A percentile compares a stretch with the other conserved stretches of the same genome.
Conservation (phyloP, 2,113 vertebrate genomes). For the Fulica atra region DNA sequence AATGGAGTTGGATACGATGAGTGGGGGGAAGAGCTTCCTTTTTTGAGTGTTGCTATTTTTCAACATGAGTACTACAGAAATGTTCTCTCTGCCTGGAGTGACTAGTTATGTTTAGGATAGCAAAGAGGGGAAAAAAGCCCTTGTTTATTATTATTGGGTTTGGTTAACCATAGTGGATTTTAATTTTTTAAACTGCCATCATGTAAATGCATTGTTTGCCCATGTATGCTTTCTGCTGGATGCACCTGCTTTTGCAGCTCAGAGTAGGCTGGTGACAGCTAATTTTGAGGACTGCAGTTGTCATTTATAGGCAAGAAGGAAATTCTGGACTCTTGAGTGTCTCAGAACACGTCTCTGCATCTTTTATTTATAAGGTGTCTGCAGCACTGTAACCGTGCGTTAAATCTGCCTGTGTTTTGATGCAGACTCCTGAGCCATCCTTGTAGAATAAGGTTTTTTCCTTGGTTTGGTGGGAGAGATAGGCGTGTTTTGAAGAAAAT, state of each 20-base stretch:
- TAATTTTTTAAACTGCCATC: neutral
- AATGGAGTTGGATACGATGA: neutral
- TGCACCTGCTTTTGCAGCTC: neutral
- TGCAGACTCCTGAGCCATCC: neutral
- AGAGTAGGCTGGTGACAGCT: neutral
- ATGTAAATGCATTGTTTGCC: neutral
- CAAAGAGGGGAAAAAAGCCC: neutral
- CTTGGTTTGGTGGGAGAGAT: neutral
- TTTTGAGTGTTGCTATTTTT: slow-evolving; percentile 23
- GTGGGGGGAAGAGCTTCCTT: neutral
- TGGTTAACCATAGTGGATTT: neutral
- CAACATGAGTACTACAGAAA: neutral
- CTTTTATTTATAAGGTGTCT: neutral
- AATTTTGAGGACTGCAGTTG: neutral
- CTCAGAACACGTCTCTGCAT: neutral
- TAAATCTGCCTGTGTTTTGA: neutral
- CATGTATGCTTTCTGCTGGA: neutral
- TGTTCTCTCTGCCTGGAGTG: neutral
- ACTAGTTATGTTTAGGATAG: neutral
- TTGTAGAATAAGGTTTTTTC: neutral
- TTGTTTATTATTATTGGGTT: neutral
- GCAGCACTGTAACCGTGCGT: neutral
- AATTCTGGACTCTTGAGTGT: neutral
- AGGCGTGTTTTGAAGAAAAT: neutral
- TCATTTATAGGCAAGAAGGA: neutral